Conservation (phyloP, 2,888 invertebrate genomes). For the Nomada ruficornis region DNA sequence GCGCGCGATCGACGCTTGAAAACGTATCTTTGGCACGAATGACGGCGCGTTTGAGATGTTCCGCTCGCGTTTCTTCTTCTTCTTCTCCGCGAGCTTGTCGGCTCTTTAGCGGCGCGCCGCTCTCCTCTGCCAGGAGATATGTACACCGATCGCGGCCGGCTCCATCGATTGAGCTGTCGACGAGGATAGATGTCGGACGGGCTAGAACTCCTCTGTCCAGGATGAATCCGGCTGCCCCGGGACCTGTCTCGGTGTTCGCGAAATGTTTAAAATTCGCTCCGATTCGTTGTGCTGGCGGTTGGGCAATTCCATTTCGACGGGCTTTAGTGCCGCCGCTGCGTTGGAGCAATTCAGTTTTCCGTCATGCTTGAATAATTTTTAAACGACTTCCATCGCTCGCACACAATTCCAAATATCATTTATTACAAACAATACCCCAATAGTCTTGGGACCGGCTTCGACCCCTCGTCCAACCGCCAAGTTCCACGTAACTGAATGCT, state of each 20-base stretch:
- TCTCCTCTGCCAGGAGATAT: constrained; percentile 39
- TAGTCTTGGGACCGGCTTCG: too few relatives aligned
- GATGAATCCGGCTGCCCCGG: background rate
- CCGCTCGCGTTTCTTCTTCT: constrained; percentile 66
- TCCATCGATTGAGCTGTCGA: constrained; percentile 70
- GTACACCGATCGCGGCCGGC: constrained; percentile 47
- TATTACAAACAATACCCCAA: too few relatives aligned
- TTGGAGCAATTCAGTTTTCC: too few relatives aligned
- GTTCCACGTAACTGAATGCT: background rate
- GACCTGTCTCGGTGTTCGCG: background rate
- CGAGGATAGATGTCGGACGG: constrained; percentile 63
- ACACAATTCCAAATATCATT: too few relatives aligned
- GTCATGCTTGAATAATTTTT: too few relatives aligned
- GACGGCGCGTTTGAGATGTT: constrained; percentile 76
- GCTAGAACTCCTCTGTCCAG: constrained; percentile 40
- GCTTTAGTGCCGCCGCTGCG: too few relatives aligned
- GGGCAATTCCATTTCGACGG: too few relatives aligned
- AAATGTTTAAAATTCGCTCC: background rate
- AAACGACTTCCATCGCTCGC: too few relatives aligned
- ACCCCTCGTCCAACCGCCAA: background rate
- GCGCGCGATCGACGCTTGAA: constrained; percentile 61
- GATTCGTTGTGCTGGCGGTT: too few relatives aligned
- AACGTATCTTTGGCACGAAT: constrained; percentile 63
- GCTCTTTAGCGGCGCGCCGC: constrained; percentile 68
- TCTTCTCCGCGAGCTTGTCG: constrained; percentile 63